Evolutionary conservation across 2,888 invertebrate genomes (phyloP).

Genomic region (Amphipyra tragopoginis): DNA sequence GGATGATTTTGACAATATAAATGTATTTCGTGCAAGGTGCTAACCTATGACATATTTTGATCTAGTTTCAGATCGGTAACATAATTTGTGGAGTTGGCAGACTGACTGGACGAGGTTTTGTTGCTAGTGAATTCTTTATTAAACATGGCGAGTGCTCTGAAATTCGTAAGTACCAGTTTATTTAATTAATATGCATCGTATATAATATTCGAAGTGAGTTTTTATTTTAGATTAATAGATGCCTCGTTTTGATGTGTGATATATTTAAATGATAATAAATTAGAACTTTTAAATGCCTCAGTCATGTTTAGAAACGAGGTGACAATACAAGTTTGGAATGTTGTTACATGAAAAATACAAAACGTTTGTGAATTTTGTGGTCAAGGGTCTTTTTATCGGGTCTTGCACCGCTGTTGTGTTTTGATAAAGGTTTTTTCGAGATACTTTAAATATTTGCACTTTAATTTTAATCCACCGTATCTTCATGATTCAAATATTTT

Average conservation of each 20-base stretch:
- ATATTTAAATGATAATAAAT: slow-evolving; percentile 20
- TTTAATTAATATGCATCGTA: slow-evolving; percentile 30
- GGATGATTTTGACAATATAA: slow-evolving; percentile 75
- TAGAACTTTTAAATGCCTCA: not conserved
- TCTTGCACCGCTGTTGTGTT: slow-evolving; percentile 14
- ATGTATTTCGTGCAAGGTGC: slow-evolving; percentile 72
- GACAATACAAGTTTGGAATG: slow-evolving; percentile 50
- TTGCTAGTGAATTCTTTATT: slow-evolving; percentile 43
- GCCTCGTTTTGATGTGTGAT: slow-evolving; percentile 1
- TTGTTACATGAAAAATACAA: slow-evolving; percentile 23
- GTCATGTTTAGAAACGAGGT: slow-evolving; percentile 30
- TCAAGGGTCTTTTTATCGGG: slow-evolving; percentile 16
- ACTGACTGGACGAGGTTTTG: slow-evolving; percentile 60
- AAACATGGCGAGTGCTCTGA: slow-evolving; percentile 66
- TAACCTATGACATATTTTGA: slow-evolving; percentile 75
- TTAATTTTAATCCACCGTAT: slow-evolving; percentile 1
- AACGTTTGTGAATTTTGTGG: slow-evolving; percentile 14
- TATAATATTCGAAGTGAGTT: slow-evolving; percentile 25
- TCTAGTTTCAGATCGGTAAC: slow-evolving; percentile 83
- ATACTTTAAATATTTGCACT: slow-evolving; percentile 2
- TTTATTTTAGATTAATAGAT: slow-evolving; percentile 6
- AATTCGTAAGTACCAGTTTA: slow-evolving; percentile 71
- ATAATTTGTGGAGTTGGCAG: slow-evolving; percentile 77
- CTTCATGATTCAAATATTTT: slow-evolving; percentile 5
- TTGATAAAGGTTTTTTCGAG: slow-evolving; percentile 3